Base-by-base conservation (phyloP, 2,797 vertebrate genomes). In the Betta splendens region DNA sequence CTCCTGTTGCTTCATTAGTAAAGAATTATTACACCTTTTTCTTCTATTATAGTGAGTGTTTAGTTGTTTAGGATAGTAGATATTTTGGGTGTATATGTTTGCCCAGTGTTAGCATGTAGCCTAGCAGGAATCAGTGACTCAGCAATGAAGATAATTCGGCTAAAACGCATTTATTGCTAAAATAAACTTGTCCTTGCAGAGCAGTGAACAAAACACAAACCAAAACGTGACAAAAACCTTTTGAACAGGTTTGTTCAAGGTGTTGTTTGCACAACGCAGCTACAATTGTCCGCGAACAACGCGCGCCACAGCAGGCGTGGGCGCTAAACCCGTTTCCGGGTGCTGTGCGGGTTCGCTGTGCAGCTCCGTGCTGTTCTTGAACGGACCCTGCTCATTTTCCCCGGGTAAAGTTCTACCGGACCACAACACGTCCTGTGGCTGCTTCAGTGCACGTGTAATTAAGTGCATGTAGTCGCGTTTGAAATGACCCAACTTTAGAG, bases 341-440 rank as follows among this genome's bases (percentile, higher is more conserved):
- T 18, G 2, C 50, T 69, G 79, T 84, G 75, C 75, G 55, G 67
- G 18, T 9, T 5, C 15, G 13, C 10, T 22, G 12, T 23, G 61
- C 21, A 29, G 48, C 22, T n/a, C n/a, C 9, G 22, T 38, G 18
- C 2, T 50, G 70, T 23, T 83, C 68, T 68, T 79, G 83, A 81
- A 79, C 68, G 29, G 9, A 69, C 47, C 57, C n/a, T n/a, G n/a
- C n/a, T 16, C 3, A 2, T 9, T 6, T 28, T 31, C 63, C 69
- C 42, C 46, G 58, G 72, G 55, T 43, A 69, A 51, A 35, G 54
- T 43, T 57, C 7, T 20, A 7, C 2, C 16, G 1, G 5, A 13
- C 13, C 36, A 3, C 18, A 0, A 9, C 15, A 5, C 4, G 11
- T 36, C 40, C 1, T 2, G 9, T 4, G 1, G 4, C 9, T 7